These are phyloP conservation scores for Apogon hyalosoma DNA, from an alignment of 2,797 vertebrate genomes.

Conservation along the genomic window DNA sequence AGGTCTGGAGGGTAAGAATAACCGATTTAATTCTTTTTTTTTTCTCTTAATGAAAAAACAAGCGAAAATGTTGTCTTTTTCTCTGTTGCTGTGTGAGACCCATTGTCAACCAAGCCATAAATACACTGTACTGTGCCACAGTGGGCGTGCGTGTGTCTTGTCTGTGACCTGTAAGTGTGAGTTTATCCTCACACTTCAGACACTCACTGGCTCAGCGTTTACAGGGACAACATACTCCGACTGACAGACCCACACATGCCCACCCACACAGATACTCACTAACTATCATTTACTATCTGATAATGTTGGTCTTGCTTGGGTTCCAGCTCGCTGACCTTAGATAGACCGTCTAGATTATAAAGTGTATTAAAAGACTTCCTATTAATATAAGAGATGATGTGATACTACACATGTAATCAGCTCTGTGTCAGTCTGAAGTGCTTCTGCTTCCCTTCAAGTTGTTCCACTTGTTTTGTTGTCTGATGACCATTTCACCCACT, in stretches of 20 bases:
- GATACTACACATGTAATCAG: neutral
- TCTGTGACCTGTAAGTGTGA: constrained; percentile 3
- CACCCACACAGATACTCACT: too few relatives aligned
- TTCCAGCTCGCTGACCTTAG: neutral
- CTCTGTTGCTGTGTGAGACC: constrained; percentile 11
- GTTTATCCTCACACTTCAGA: constrained; percentile 7
- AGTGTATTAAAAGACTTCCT: neutral
- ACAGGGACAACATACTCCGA: neutral
- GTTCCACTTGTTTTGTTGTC: constrained; percentile 32
- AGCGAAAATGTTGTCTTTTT: neutral
- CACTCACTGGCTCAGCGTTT: constrained; percentile 8
- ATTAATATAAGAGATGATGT: neutral
- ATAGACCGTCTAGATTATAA: neutral
- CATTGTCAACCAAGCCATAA: constrained; percentile 3
- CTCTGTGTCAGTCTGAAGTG: constrained; percentile 31
- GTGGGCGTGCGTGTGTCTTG: neutral
- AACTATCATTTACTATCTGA: neutral
- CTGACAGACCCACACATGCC: neutral
- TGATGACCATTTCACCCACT: constrained; percentile 12
- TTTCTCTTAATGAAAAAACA: too few relatives aligned
- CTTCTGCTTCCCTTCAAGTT: constrained; percentile 33
- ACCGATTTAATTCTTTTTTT: too few relatives aligned
- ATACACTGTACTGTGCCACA: neutral
- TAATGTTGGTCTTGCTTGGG: neutral
- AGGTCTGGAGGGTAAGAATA: too few relatives aligned